Percentiles rank a stretch among this genome's conserved stretches.
phyloP scores from a whole-genome alignment of 1,140 invertebrate genomes.

The Copidosoma floridanum region DNA sequence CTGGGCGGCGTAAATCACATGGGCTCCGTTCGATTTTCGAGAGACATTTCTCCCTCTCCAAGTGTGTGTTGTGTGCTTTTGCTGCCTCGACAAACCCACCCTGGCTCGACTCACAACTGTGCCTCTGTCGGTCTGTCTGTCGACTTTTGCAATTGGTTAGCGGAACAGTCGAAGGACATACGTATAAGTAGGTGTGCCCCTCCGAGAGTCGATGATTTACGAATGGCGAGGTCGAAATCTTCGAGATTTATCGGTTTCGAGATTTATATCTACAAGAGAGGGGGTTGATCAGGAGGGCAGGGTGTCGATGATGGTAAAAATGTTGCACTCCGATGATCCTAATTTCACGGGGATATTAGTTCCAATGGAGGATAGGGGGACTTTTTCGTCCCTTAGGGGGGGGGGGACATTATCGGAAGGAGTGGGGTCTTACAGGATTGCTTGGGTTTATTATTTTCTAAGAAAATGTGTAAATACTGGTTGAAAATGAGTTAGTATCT shows the following conservation, averaged over 20 bases:
- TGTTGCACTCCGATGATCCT: not conserved
- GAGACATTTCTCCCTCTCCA: too few relatives aligned
- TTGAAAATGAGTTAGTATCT: too few relatives aligned
- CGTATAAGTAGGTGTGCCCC: not conserved
- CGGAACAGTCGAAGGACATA: too few relatives aligned
- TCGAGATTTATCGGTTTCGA: constrained; percentile 14
- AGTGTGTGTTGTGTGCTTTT: constrained; percentile 36
- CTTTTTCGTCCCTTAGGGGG: too few relatives aligned
- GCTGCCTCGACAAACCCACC: constrained; percentile 29
- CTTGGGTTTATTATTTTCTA: too few relatives aligned
- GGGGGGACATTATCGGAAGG: too few relatives aligned
- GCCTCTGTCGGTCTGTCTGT: too few relatives aligned
- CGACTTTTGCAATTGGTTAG: too few relatives aligned
- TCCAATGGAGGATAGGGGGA: too few relatives aligned
- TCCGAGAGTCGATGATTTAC: constrained; percentile 29
- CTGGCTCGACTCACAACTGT: not conserved
- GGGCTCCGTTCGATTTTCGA: constrained; percentile 32
- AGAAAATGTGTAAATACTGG: too few relatives aligned
- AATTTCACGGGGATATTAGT: not conserved
- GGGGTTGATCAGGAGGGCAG: not conserved
- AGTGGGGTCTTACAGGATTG: too few relatives aligned
- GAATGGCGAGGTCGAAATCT: constrained; percentile 8
- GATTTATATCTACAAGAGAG: constrained; percentile 19
- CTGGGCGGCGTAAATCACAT: constrained; percentile 47
- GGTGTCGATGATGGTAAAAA: not conserved